phyloP scores from a whole-genome alignment of 2,113 vertebrate genomes.

The Amazona guildingii region DNA sequence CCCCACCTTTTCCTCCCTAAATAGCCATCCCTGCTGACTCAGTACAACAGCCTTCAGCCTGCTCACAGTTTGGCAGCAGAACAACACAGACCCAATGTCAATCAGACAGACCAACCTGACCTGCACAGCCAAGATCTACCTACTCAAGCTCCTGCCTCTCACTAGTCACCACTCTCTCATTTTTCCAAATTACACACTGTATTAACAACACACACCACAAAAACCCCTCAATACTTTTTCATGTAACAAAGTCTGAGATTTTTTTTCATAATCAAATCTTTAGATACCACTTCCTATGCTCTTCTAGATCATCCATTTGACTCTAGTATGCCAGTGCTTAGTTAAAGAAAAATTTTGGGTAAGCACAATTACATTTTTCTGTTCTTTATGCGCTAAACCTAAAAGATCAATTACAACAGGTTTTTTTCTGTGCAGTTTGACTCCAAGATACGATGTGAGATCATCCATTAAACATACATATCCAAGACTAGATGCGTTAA shows the following conservation, averaged over 20 bases:
- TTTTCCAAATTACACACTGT: background rate
- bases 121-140: background rate
- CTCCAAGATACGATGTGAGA: conserved; percentile 22
- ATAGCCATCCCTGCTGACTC: background rate
- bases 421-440: background rate
- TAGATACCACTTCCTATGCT: background rate
- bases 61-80: background rate
- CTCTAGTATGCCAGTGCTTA: background rate
- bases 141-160: background rate
- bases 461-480: conserved; percentile 56
- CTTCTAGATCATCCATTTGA: background rate
- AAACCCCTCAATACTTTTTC: background rate
- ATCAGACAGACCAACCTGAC: background rate
- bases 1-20: background rate
- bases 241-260: background rate
- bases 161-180: background rate
- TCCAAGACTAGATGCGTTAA: conserved; percentile 43
- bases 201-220: background rate
- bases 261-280: background rate
- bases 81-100: background rate
- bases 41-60: background rate
- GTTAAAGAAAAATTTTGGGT: background rate
- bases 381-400: conserved; percentile 8
- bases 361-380: conserved; percentile 12
- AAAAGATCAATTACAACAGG: conserved; percentile 33